These are phyloP conservation scores for Nipponia nippon DNA, from an alignment of 2,113 vertebrate species.

Conservation along the genomic window DNA sequence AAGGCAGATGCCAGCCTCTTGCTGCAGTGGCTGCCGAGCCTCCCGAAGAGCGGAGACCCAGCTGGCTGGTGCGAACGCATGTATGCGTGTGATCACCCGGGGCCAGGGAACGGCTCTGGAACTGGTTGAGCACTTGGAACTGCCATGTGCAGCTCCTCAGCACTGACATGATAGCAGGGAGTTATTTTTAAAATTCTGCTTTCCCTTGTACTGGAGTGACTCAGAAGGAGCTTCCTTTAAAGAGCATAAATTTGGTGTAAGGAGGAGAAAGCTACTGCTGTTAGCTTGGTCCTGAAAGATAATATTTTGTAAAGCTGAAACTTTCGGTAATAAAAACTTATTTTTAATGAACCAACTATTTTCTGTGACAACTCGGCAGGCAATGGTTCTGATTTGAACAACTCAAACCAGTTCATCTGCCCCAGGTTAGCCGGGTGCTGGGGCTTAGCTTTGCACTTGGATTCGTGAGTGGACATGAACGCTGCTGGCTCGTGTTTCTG, in stretches of 20 bases:
- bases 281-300: neutral
- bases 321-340: neutral
- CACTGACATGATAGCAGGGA: neutral
- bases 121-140: neutral
- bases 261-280: neutral
- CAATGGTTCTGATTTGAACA: neutral
- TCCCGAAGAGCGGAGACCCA: neutral
- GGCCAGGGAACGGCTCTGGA: neutral
- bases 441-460: neutral
- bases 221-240: neutral
- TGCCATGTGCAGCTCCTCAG: neutral
- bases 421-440: neutral
- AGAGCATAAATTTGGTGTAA: neutral
- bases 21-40: neutral
- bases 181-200: neutral
- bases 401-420: neutral
- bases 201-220: neutral
- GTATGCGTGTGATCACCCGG: neutral
- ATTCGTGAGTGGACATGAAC: neutral
- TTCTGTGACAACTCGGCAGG: neutral
- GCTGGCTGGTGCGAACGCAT: rapidly evolving
- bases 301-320: neutral
- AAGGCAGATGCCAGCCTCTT: neutral
- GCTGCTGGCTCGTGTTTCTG: neutral
- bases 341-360: neutral